A percentile compares a stretch with the other conserved stretches of the same genome.
These are phyloP conservation scores for Mastacembelus armatus DNA, from an alignment of 2,797 vertebrate genomes.

Conservation along the genomic window DNA sequence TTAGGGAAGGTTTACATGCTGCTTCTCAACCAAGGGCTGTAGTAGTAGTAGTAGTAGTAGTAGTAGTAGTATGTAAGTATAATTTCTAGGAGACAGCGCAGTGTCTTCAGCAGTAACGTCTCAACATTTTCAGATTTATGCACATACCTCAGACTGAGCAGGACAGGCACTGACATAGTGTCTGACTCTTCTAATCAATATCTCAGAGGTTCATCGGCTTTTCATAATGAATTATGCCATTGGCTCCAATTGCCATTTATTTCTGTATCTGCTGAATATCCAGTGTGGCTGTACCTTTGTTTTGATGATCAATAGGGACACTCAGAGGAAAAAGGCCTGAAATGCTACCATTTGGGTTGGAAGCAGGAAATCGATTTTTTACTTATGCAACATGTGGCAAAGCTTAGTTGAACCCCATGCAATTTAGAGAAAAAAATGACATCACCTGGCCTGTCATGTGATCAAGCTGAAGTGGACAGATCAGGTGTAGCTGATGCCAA, in stretches of 20 bases:
- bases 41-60: too few species aligned
- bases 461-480: not conserved
- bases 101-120: not conserved
- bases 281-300: constrained; percentile 8
- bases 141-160: constrained; percentile 10
- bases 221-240: constrained; percentile 33
- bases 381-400: constrained; percentile 20
- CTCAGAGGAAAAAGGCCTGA: constrained; percentile 22
- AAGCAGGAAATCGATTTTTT: constrained; percentile 46
- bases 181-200: constrained; percentile 34
- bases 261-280: constrained; percentile 9
- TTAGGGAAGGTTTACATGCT: too few species aligned
- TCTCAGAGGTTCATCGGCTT: constrained; percentile 16
- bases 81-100: not conserved
- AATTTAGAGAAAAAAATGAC: not conserved
- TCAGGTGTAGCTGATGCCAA: not conserved
- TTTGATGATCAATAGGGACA: constrained; percentile 41
- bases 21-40: too few species aligned
- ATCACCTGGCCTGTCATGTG: not conserved
- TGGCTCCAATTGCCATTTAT: constrained; percentile 30
- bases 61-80: not conserved
- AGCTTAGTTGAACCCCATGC: constrained; percentile 3
- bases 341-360: constrained; percentile 35
- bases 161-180: not conserved
- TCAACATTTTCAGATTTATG: not conserved